Conservation (phyloP, 2,888 invertebrate genomes). For the Ophion ellenae region DNA sequence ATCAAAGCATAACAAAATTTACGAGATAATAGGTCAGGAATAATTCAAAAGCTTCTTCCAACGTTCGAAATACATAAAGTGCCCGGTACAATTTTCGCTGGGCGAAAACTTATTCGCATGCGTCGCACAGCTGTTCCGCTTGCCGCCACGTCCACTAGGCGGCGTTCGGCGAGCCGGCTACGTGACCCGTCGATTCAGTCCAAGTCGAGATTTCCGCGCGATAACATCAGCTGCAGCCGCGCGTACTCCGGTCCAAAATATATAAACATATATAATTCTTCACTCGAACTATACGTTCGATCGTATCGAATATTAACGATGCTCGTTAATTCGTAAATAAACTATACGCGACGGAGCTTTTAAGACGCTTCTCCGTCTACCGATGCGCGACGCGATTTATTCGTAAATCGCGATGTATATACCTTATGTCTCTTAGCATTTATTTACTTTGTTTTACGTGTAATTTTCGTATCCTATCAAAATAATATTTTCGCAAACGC, state of each 20-base stretch:
- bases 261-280: not conserved
- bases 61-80: not conserved
- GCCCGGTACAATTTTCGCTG: not conserved
- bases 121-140: not conserved
- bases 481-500: not conserved
- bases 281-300: slow-evolving; percentile 15
- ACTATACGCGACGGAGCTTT: slow-evolving; percentile 40
- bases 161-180: slow-evolving; percentile 4
- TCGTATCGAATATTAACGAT: slow-evolving; percentile 26
- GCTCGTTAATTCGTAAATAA: slow-evolving; percentile 29
- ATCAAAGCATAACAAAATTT: not conserved
- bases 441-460: slow-evolving; percentile 22
- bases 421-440: slow-evolving; percentile 26
- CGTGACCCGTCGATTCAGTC: slow-evolving; percentile 32
- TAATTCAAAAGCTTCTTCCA: not conserved
- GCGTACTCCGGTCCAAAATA: slow-evolving; percentile 17
- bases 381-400: slow-evolving; percentile 16
- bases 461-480: slow-evolving; percentile 18
- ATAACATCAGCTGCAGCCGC: slow-evolving; percentile 55
- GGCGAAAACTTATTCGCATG: not conserved
- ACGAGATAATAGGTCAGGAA: not conserved
- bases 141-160: not conserved
- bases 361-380: slow-evolving; percentile 35
- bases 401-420: slow-evolving; percentile 13
- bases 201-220: slow-evolving; percentile 54